Percentiles rank a stretch among this genome's conserved stretches.
Conservation (phyloP, 2,113 vertebrate species). For the Corythaeola cristata region DNA sequence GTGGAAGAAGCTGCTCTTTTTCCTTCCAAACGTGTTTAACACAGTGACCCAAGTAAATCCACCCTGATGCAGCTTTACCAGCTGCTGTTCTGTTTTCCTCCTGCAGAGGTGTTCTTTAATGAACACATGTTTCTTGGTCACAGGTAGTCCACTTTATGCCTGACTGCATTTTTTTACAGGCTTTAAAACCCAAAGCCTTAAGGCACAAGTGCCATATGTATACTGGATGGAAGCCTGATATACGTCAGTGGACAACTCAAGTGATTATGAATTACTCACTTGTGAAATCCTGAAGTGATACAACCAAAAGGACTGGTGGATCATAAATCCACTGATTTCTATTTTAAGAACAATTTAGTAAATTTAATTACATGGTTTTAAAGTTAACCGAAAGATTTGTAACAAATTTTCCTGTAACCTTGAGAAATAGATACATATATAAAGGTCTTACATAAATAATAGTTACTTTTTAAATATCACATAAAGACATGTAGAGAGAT, state of each 20-base stretch:
- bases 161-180: slow-evolving; percentile 33
- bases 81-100: neutral
- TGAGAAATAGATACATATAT: neutral
- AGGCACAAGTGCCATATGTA: neutral
- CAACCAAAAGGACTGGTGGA: neutral
- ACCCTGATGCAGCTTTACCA: neutral
- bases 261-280: slow-evolving; percentile 15
- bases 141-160: slow-evolving; percentile 7
- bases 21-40: slow-evolving; percentile 16
- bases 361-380: neutral
- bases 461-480: neutral
- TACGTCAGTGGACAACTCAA: slow-evolving; percentile 12
- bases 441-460: neutral
- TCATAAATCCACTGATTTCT: neutral
- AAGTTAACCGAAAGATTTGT: neutral
- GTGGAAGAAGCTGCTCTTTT: neutral
- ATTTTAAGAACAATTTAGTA: neutral
- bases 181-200: slow-evolving; percentile 29
- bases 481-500: neutral
- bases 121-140: slow-evolving; percentile 3
- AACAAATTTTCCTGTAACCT: neutral
- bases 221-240: slow-evolving; percentile 4
- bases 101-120: slow-evolving; percentile 29
- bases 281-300: neutral
- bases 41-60: neutral